These are phyloP conservation scores for Slavum lentiscoides DNA, from an alignment of 2,888 invertebrate genomes.

Conservation along the genomic window DNA sequence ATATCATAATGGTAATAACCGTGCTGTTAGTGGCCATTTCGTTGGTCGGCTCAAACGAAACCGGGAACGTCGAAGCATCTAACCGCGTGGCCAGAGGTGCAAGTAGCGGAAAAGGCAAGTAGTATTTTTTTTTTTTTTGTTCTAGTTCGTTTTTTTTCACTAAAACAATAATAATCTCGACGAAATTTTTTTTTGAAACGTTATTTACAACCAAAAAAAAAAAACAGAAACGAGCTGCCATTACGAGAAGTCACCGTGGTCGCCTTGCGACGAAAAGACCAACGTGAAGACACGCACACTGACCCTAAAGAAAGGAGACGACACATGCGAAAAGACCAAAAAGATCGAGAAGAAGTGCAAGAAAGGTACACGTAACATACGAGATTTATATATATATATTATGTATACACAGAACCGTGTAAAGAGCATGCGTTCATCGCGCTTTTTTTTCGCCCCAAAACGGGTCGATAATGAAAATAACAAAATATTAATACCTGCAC, in stretches of 20 bases:
- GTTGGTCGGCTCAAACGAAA: slow-evolving; percentile 33
- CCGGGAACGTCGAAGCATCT: not conserved
- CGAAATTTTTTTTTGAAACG: not conserved
- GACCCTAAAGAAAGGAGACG: slow-evolving; percentile 79
- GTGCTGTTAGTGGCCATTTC: slow-evolving; percentile 30
- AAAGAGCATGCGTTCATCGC: slow-evolving; percentile 21
- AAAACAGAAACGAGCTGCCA: slow-evolving; percentile 67
- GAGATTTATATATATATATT: not conserved
- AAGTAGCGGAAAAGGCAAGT: slow-evolving; percentile 27
- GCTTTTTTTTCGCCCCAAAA: not conserved
- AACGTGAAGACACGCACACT: slow-evolving; percentile 81
- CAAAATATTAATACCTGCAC: too few relatives aligned
- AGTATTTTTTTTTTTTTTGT: not conserved
- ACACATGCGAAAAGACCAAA: slow-evolving; percentile 80
- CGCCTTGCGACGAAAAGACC: slow-evolving; percentile 82
- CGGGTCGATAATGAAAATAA: not conserved
- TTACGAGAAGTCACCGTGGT: slow-evolving; percentile 85
- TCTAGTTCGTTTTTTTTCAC: too few relatives aligned
- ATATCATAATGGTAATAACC: slow-evolving; percentile 32
- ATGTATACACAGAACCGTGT: not conserved
- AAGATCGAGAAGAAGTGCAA: slow-evolving; percentile 90
- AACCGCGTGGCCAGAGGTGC: slow-evolving; percentile 35
- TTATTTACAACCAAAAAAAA: not conserved
- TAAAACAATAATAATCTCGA: not conserved
- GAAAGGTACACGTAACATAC: slow-evolving; percentile 69